A percentile compares a stretch with the other conserved stretches of the same genome.
phyloP scores from a whole-genome alignment of 2,888 invertebrate species.

The Caenorhabditis zanzibari region DNA sequence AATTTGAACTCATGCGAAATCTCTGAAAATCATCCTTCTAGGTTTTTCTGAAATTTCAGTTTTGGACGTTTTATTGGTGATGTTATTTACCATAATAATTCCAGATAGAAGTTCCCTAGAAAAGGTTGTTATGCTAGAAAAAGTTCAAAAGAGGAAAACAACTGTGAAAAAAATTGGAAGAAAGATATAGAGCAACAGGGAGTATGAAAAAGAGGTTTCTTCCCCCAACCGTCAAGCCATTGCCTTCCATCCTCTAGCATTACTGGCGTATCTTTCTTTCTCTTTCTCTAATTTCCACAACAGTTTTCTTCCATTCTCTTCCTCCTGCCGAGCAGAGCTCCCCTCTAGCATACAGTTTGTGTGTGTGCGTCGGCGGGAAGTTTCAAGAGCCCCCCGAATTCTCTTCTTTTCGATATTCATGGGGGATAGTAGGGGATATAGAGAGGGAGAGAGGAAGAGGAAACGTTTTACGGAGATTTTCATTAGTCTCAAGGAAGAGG shows the following conservation, averaged over 20 bases:
- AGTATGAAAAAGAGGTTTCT: not conserved
- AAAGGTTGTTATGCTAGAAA: no score
- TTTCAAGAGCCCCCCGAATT: conserved; percentile 50
- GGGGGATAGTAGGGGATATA: not conserved
- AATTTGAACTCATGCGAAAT: no score
- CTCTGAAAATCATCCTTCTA: no score
- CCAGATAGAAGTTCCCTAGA: no score
- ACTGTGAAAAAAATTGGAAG: not conserved
- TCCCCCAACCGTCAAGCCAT: conserved; percentile 19
- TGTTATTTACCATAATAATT: no score
- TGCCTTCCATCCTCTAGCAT: not conserved
- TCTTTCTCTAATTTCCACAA: not conserved
- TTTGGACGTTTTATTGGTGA: no score
- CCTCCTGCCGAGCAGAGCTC: not conserved
- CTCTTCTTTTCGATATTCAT: conserved; percentile 14
- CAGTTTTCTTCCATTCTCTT: not conserved
- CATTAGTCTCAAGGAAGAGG: not conserved
- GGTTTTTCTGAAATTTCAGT: no score
- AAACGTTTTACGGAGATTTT: not conserved
- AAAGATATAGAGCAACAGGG: no score
- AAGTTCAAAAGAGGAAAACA: conserved; percentile 7
- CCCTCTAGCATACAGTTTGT: conserved; percentile 33
- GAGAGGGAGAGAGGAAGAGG: conserved; percentile 10
- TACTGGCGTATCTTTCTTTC: conserved; percentile 12
- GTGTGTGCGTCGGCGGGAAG: conserved; percentile 38